Evolutionary conservation across 1,140 invertebrate species (phyloP).

Genomic region (Agrypnia vestita): DNA sequence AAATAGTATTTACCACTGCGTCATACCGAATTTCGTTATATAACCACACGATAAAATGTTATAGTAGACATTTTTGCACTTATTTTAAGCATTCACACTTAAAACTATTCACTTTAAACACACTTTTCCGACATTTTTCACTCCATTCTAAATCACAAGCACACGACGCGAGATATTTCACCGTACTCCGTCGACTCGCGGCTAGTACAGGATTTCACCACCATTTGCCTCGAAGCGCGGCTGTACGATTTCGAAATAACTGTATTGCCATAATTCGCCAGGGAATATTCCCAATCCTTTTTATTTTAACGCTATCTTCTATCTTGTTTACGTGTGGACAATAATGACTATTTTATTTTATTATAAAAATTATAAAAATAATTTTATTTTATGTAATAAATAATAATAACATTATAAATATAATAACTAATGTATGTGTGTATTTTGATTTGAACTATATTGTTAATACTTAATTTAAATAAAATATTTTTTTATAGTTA

Average conservation of each 20-base stretch:
- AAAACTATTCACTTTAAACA: conserved; percentile 73
- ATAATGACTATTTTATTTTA: no score
- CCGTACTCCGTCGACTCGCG: conserved; percentile 56
- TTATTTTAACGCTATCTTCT: no score
- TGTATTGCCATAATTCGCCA: conserved; percentile 60
- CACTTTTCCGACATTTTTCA: conserved; percentile 71
- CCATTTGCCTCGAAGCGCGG: conserved; percentile 10
- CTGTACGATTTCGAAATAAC: conserved; percentile 60
- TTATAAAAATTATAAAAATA: no score
- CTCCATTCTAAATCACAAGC: conserved; percentile 73
- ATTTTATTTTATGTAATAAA: no score
- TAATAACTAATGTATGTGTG: no score
- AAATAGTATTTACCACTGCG: conserved; percentile 64
- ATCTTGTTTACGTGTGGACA: no score
- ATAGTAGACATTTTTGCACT: conserved; percentile 67
- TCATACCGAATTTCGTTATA: conserved; percentile 47
- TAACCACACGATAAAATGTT: conserved; percentile 49
- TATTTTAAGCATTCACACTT: conserved; percentile 71
- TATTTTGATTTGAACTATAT: no score
- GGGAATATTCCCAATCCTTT: neutral
- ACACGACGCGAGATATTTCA: conserved; percentile 58
- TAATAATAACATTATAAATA: no score
- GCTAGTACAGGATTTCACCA: conserved; percentile 36
- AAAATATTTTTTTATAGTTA: no score
- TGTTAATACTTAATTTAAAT: no score